These are phyloP conservation scores for Dromas ardeola DNA, from an alignment of 2,113 vertebrate genomes.

Conservation along the genomic window DNA sequence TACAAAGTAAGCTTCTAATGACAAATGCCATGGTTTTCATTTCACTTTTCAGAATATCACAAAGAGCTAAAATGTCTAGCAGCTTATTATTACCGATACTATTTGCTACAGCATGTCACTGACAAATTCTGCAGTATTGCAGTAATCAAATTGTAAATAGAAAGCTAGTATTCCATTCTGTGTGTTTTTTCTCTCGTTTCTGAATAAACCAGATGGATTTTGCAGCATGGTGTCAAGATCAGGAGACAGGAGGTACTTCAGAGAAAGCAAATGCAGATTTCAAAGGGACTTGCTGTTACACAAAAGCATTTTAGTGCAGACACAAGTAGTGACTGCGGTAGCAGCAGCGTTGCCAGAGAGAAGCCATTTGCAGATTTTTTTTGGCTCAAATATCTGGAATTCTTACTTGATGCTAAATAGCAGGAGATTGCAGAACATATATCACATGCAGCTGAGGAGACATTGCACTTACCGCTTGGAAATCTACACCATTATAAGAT, in stretches of 20 bases:
- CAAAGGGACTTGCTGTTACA: background rate
- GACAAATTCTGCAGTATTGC: background rate
- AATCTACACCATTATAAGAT: background rate
- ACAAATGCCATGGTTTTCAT: background rate
- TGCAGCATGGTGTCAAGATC: background rate
- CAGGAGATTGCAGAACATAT: background rate
- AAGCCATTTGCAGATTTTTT: background rate
- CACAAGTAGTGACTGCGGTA: background rate
- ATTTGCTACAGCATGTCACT: background rate
- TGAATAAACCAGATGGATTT: background rate
- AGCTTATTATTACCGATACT: background rate
- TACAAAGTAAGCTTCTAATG: slow-evolving; percentile 87
- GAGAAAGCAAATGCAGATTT: background rate
- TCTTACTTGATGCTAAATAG: background rate
- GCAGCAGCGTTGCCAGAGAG: background rate
- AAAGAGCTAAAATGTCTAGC: background rate
- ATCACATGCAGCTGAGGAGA: background rate
- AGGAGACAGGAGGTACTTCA: background rate
- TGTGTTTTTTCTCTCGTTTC: background rate
- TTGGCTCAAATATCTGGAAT: background rate
- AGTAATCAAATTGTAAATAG: background rate
- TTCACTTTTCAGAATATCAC: background rate
- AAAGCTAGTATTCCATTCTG: background rate
- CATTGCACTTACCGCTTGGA: background rate
- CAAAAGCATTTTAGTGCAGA: background rate